Conservation (phyloP, 2,797 vertebrate genomes). For the Luscinia megarhynchos region DNA sequence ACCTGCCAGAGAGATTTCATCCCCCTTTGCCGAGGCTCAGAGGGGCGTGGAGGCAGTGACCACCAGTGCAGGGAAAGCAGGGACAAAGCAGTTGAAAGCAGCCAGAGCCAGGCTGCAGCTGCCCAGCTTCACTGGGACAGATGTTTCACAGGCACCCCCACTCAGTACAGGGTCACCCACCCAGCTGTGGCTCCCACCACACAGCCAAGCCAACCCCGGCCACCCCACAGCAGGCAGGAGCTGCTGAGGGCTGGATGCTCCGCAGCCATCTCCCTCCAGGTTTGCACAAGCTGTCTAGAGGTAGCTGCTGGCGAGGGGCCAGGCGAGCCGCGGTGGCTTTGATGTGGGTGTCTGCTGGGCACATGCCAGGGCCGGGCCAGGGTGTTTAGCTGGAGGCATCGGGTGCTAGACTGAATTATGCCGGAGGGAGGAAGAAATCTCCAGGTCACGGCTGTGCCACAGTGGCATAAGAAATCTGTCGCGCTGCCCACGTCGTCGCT, state of each 20-base stretch:
- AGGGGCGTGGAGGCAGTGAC: not conserved
- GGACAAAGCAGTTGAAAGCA: not conserved
- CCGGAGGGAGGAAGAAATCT: not conserved
- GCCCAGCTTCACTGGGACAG: not conserved
- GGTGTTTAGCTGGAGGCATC: conserved; percentile 26
- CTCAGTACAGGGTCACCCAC: accelerated
- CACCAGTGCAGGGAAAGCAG: not conserved
- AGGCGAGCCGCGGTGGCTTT: not conserved
- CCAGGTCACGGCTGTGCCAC: conserved; percentile 32
- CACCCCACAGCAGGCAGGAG: not conserved
- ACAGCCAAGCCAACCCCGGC: not conserved
- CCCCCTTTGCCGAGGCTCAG: not conserved
- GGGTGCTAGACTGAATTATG: conserved; percentile 25
- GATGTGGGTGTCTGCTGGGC: conserved; percentile 59
- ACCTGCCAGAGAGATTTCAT: not conserved
- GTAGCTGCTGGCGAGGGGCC: conserved; percentile 16
- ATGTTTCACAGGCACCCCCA: not conserved
- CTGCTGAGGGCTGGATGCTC: not conserved
- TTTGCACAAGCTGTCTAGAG: conserved; percentile 19
- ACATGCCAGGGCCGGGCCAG: conserved; percentile 31
- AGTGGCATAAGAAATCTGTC: not conserved
- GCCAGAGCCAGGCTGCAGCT: not conserved
- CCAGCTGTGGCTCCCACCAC: not conserved
- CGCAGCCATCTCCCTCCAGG: not conserved
- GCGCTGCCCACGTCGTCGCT: not conserved